These are phyloP conservation scores for Sebastolobus altivelis DNA, from an alignment of 2,797 vertebrate genomes.

Conservation along the genomic window DNA sequence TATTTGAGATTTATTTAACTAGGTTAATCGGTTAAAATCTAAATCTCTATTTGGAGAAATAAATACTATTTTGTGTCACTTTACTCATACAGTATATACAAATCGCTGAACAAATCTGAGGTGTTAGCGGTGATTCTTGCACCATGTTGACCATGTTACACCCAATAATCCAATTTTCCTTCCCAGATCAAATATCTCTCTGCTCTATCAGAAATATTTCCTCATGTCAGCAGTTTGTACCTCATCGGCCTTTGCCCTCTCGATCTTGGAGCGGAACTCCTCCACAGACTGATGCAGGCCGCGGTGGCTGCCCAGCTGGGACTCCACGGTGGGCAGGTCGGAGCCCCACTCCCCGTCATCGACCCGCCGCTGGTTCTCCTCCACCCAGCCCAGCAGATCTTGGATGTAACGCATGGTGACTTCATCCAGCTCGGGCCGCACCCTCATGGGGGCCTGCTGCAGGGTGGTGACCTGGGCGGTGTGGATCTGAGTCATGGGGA, in stretches of 20 bases:
- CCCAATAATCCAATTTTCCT: neutral
- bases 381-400: conserved; percentile 93
- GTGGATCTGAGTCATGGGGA: conserved; percentile 73
- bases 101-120: neutral
- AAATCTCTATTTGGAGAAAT: neutral
- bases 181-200: neutral
- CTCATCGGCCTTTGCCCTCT: conserved; percentile 91
- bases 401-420: conserved; percentile 91
- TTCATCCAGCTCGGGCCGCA: conserved; percentile 87
- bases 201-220: neutral
- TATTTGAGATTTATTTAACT: neutral
- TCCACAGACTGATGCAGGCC: conserved; percentile 93
- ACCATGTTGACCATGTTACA: neutral
- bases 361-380: conserved; percentile 93
- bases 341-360: conserved; percentile 89
- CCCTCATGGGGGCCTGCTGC: conserved; percentile 74
- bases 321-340: conserved; percentile 93
- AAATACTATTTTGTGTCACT: neutral
- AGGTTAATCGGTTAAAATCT: neutral
- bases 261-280: conserved; percentile 93
- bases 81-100: neutral
- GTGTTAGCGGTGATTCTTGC: neutral
- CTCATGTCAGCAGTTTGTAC: conserved; percentile 64
- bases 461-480: conserved; percentile 53
- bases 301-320: conserved; percentile 91